Evolutionary conservation across 53 echinoderm and acorn worm species (phyloP), one percentile per base, ranked within the genome.

Genomic region (Holothuria scabra): DNA sequence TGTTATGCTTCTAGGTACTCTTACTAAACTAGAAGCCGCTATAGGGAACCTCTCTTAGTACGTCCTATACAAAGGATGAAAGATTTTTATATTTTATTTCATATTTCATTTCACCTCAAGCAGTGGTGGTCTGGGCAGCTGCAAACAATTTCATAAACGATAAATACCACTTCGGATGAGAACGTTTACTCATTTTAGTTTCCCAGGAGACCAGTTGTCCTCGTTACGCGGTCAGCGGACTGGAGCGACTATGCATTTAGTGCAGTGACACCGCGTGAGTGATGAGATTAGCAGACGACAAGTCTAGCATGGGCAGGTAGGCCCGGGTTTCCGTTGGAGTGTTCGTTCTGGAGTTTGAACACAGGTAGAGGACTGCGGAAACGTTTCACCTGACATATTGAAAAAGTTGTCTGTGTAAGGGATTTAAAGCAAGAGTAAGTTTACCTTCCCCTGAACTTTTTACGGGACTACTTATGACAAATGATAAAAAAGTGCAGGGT

Each of bases 191-290:
- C 25, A 32, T 78, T 78, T 30, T n/a, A 38, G 21, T 44, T 20
- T 32, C 78, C 58, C 78, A 23, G 56, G 78, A 78, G 78, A 78
- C 78, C 78, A 57, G 52, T 78, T 78, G 78, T 56, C 78, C 78
- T 31, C 58, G 78, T 78, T 57, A 78, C 78, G 58, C 78, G 78
- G 78, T 78, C 78, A 78, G 78, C 58, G 78, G 78, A 78, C 48
- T 78, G 78, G 13, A 78, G 48, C 78, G 78, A 56, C 56, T 52
- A 18, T 23, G 14, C 56, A 52, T 78, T 78, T 78, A 78, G 78
- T 78, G 58, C 78, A 78, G 56, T 78, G 78, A 78, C 78, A 78
- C 78, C 78, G 29, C 28, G 28, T 55, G 33, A 31, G 26, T 78
- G 58, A 78, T 58, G 78, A 78, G 78, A 46, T 78, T 78, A 78